Percentiles rank a stretch among this genome's conserved stretches.
These are phyloP conservation scores for Pitangus sulphuratus DNA, from an alignment of 2,797 vertebrate species.

Conservation along the genomic window DNA sequence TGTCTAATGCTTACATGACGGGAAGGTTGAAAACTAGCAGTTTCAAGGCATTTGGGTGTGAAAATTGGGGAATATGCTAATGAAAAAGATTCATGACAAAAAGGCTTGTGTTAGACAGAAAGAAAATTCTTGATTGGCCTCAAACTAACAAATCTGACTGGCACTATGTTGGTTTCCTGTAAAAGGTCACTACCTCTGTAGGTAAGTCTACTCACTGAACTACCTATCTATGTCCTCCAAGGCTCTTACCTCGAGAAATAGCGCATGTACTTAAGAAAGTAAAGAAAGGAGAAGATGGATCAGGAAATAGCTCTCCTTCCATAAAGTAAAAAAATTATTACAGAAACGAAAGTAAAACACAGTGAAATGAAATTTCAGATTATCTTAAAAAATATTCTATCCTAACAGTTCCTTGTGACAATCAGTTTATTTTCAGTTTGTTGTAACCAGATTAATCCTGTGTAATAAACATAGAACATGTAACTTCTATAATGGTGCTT, in stretches of 20 bases:
- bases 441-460: background rate
- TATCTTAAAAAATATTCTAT: background rate
- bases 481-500: background rate
- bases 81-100: background rate
- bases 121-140: background rate
- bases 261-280: background rate
- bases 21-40: background rate
- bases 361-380: background rate
- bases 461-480: background rate
- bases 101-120: background rate
- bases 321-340: background rate
- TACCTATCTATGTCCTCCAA: background rate
- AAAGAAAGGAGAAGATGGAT: background rate
- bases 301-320: background rate
- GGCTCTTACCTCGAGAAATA: background rate
- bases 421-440: background rate
- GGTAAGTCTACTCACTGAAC: accelerated
- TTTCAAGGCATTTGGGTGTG: background rate
- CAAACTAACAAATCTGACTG: background rate
- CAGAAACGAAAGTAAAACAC: background rate
- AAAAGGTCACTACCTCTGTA: background rate
- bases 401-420: background rate
- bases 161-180: background rate
- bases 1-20: background rate
- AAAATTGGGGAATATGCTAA: background rate